phyloP scores from a whole-genome alignment of 2,888 invertebrate genomes.

The Philopedon plagiatum region DNA sequence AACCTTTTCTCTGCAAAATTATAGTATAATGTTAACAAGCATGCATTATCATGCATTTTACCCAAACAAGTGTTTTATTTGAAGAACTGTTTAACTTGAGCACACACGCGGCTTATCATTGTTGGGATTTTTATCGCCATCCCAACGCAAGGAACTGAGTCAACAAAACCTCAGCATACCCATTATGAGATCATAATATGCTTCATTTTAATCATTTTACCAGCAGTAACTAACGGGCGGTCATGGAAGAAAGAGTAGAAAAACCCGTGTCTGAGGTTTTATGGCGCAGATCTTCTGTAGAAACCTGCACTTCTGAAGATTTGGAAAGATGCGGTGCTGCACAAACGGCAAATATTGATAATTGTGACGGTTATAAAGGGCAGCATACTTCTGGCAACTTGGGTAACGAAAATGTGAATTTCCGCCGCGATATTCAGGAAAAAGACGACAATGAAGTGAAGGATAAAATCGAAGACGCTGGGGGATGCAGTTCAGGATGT shows the following conservation, averaged over 20 bases:
- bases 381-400: not conserved
- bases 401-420: not conserved
- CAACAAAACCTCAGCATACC: not conserved
- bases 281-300: slow-evolving; percentile 62
- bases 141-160: not conserved
- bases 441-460: not conserved
- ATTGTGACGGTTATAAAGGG: not conserved
- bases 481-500: not conserved
- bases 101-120: not conserved
- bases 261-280: slow-evolving; percentile 59
- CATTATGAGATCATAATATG: not conserved
- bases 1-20: too few relatives aligned
- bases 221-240: not conserved
- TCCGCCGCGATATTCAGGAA: too few relatives aligned
- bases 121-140: not conserved
- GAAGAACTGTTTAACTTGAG: not conserved
- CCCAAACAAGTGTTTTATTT: not conserved
- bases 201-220: not conserved
- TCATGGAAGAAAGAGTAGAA: slow-evolving; percentile 45
- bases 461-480: too few relatives aligned
- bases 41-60: too few relatives aligned
- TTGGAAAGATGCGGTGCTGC: not conserved
- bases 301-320: slow-evolving; percentile 52
- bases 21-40: too few relatives aligned
- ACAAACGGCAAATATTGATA: not conserved